These are phyloP conservation scores for Pachydiplax longipennis DNA, from an alignment of 2,888 invertebrate genomes.

Conservation along the genomic window DNA sequence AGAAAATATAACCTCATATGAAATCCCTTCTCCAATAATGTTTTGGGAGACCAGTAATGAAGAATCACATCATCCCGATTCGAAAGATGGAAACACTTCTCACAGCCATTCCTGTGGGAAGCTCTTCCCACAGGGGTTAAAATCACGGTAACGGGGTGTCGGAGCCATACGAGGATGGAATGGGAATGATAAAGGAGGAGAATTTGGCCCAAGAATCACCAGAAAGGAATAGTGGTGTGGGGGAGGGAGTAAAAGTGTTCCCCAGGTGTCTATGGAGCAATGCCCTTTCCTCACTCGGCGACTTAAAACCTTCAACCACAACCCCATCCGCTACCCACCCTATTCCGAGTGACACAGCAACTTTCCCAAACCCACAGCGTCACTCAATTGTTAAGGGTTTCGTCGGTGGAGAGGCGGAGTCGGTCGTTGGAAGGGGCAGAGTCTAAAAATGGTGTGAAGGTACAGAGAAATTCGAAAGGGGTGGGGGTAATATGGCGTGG, in stretches of 20 bases:
- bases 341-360: conserved; percentile 19
- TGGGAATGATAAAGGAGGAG: background rate
- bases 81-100: background rate
- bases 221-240: background rate
- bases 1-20: no score
- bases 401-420: conserved; percentile 5
- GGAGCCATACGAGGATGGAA: background rate
- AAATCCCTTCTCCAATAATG: no score
- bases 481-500: background rate
- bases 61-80: background rate
- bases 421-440: background rate
- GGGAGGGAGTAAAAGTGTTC: background rate
- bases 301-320: background rate
- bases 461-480: background rate
- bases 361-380: conserved; percentile 21
- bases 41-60: no score
- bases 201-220: background rate
- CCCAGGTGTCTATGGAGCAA: background rate
- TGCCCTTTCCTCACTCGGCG: background rate
- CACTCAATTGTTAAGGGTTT: conserved; percentile 22
- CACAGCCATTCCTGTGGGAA: background rate
- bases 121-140: background rate
- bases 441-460: background rate
- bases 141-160: background rate
- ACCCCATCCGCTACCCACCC: background rate